phyloP scores from a whole-genome alignment of 2,888 invertebrate genomes.

The Metacarcinus magister region DNA sequence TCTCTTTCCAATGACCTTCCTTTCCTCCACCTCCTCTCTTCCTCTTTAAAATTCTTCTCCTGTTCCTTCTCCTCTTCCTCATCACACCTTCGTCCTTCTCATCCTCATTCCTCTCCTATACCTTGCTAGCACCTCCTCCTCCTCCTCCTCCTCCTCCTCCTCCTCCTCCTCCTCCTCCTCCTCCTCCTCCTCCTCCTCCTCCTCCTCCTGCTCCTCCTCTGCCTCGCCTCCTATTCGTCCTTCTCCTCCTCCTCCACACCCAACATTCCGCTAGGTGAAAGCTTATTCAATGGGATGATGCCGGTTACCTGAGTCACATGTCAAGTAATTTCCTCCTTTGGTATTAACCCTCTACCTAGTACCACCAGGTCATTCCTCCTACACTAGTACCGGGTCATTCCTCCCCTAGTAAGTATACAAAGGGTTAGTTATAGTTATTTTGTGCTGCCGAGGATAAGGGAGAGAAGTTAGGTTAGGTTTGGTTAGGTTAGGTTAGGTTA shows the following conservation, averaged over 20 bases:
- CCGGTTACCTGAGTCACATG: not conserved
- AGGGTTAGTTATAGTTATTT: not conserved
- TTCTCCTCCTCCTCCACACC: not conserved
- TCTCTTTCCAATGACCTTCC: not conserved
- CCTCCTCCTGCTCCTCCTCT: not conserved
- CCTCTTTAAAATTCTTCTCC: too few species aligned
- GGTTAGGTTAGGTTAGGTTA: not conserved
- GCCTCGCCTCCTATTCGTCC: not conserved
- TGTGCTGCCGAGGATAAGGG: not conserved
- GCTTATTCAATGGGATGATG: not conserved
- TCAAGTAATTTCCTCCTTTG: not conserved
- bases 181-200: not conserved
- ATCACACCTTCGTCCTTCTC: not conserved
- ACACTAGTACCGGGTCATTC: not conserved
- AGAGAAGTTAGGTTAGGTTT: not conserved
- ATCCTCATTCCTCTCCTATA: not conserved
- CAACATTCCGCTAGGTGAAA: not conserved
- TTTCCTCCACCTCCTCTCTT: not conserved
- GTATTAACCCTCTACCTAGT: not conserved
- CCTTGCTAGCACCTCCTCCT: not conserved
- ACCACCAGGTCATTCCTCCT: conserved; percentile 1
- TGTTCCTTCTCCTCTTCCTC: too few species aligned
- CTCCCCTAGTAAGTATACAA: not conserved
- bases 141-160: not conserved
- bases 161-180: not conserved